phyloP scores from a whole-genome alignment of 1,140 invertebrate species.

The Aphaenogaster rudis region DNA sequence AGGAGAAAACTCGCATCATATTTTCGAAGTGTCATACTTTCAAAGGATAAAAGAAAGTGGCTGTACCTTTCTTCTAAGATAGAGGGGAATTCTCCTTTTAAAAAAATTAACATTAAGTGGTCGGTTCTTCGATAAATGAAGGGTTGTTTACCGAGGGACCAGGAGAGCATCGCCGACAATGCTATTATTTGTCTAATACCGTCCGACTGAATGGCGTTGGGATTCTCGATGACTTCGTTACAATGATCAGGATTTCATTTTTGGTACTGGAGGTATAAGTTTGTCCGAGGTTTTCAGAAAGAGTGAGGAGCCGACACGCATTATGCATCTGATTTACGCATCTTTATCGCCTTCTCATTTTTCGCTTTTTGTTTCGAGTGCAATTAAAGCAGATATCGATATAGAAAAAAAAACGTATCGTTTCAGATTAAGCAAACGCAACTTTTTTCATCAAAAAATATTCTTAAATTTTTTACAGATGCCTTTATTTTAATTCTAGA shows the following conservation, averaged over 20 bases:
- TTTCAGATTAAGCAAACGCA: background rate
- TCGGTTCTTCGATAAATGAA: constrained; percentile 36
- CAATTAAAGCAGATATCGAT: background rate
- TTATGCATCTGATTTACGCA: constrained; percentile 19
- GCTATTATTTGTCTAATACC: constrained; percentile 47
- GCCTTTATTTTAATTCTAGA: background rate
- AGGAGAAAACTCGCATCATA: background rate
- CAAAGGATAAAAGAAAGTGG: background rate
- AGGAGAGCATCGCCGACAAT: constrained; percentile 70
- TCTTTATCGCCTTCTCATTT: background rate
- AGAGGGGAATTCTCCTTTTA: background rate
- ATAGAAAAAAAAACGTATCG: background rate
- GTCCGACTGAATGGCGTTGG: background rate
- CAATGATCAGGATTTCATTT: constrained; percentile 68
- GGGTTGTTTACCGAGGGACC: constrained; percentile 74
- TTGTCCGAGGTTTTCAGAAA: constrained; percentile 69
- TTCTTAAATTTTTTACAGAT: background rate
- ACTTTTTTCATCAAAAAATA: background rate
- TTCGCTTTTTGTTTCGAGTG: background rate
- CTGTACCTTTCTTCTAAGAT: background rate
- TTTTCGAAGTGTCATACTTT: background rate
- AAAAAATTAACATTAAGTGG: constrained; percentile 32
- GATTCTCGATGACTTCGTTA: constrained; percentile 26
- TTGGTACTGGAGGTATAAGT: constrained; percentile 67
- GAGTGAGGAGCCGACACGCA: constrained; percentile 47